Evolutionary conservation across 2,888 invertebrate genomes (phyloP), one percentile per base, ranked within the genome.

Genomic region (Tillus elongatus): DNA sequence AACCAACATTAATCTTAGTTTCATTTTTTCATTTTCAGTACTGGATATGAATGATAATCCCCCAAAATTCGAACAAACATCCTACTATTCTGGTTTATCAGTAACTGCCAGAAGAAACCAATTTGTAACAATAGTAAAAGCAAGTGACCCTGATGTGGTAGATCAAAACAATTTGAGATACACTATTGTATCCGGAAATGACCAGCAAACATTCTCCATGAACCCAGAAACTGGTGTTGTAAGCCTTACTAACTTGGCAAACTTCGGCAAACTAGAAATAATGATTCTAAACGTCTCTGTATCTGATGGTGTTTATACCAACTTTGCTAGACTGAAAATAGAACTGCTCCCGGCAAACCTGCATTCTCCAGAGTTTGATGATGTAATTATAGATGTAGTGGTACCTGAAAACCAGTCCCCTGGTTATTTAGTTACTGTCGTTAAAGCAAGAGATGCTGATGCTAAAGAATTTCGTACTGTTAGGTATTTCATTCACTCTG

Each of bases 241-340:
- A 34, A 74, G 76, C 1, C 64, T 88, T 41, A 77, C 82, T 44
- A 83, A 84, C 58, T 74, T 84, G 60, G 78, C 85, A 43, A 80
- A 80, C 56, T 79, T 82, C 50, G 75, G 77, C 3, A 77, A 79
- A 33, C 70, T 73, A 45, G 42, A 43, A 13, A 48, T 52, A 31
- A 78, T 79, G 54, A 67, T 77, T 41, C 72, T 96, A 40, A 96
- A 96, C 69, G 82, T 96, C 16, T 93, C 93, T 1, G 95, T 91
- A 26, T 88, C 89, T 37, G 96, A 97, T 69, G 95, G 95, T 16
- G 89, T 95, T 24, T 93, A 91, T 68, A 91, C 90, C 4, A 85
- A 80, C 46, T 93, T 86, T 66, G 80, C 90, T 1, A 71, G 87
- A 46, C 74, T 88, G 10, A 84, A 84, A 68, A 80, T 89, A 33